Base-by-base conservation (phyloP, 2,113 vertebrate species). In the Falcunculus frontatus region DNA sequence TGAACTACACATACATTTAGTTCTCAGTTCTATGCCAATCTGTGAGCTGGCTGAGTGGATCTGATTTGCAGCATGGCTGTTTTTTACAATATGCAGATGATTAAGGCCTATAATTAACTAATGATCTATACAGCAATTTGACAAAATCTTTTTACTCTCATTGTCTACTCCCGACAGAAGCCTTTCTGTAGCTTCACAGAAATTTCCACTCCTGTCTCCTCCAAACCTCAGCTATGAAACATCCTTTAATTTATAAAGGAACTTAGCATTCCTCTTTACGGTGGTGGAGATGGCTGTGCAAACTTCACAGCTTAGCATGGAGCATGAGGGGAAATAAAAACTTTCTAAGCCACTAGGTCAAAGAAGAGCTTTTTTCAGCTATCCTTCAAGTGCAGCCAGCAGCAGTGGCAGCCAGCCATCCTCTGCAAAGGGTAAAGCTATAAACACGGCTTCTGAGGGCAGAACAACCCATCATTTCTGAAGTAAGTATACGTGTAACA, bases 61-160 rank as follows among this genome's bases (percentile, higher is more conserved):
- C 35, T 81, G 64, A 86, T 86, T 84, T 70, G 52, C 76, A 95
- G 52, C 52, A 37, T 0, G 27, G 11, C 30, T 77, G 37, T 82
- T 90, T 96, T 83, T 64, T 84, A 56, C 84, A 91, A 76, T 72
- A 84, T 72, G 44, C 57, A 91, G 74, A 68, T 91, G 65, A 81
- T 91, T 91, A 76, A 91, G 49, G 68, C 16, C n/a, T 72, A 4
- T 90, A 87, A 95, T 92, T 93, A 95, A 59, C 55, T 84, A 86
- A 94, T 84, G 81, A 93, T 88, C 78, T 92, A 35, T 84, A 56
- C 42, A 81, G 52, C 29, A 81, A 30, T 77, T 78, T 7, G 12
- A 77, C 68, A 89, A 64, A 86, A 63, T 32, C 35, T 83, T 81
- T 77, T 74, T 78, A 18, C 76, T 90, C 26, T 72, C 22, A 33